Evolutionary conservation across 2,113 vertebrate genomes (phyloP), one percentile per base, ranked within the genome.

Genomic region (Oophaga pumilio): DNA sequence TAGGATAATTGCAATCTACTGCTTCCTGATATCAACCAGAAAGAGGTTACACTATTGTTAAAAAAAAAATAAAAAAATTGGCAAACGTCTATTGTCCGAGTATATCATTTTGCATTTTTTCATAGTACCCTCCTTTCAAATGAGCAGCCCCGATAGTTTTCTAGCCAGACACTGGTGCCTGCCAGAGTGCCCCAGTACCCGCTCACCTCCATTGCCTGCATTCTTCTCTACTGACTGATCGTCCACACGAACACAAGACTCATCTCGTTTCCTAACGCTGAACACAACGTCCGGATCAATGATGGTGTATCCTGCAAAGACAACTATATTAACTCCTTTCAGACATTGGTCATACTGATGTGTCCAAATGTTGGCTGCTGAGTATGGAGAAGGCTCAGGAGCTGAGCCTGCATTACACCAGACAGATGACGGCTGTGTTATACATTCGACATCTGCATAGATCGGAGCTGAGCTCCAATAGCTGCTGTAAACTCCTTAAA

Each of bases 271-370:
- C 28, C 33, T 52, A 20, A 85, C 56, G 1, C 20, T 73, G 26
- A 85, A 85, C 20, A 85, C 18, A 74, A 74, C 15, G 5, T 33
- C 18, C 18, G 82, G 82, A 43, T 85, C 59, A 28, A 74, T 22
- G 56, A 85, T 85, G 3, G 68, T 74, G 50, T 85, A 74, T 26
- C 82, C 82, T 85, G 11, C 8, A 24, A 43, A 24, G n/a, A 20
- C 2, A 84, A 53, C 9, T 26, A 2, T 13, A 64, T 22, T 13
- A 64, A n/a, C 24, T 15, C 7, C 18, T 43, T 43, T 43, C 33
- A 43, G 33, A 43, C 33, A 43, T 43, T 43, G 33, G 14, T 66
- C 17, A 13, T 66, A 66, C 17, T 20, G 22, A 1, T n/a, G 6
- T 4, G 7, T 20, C 7, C 22, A n/a, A 66, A 15, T 66, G 14